Evolutionary conservation across 1,140 invertebrate species (phyloP).

Genomic region (Dryas iulia): DNA sequence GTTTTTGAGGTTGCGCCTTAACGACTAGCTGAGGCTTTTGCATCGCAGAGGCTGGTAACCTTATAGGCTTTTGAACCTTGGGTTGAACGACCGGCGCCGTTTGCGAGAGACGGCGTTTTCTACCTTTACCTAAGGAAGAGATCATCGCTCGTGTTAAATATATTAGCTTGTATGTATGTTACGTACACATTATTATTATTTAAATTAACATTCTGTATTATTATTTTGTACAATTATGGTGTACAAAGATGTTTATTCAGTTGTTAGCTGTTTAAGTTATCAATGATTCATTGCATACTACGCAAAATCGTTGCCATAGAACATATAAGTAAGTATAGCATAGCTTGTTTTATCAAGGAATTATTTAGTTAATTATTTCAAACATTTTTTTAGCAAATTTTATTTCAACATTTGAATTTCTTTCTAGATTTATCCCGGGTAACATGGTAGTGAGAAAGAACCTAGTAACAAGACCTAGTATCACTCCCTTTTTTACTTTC

Average conservation of each 20-base stretch:
- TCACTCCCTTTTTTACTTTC: no score
- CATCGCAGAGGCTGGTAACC: conserved; percentile 41
- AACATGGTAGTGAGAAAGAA: no score
- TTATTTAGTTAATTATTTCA: not conserved
- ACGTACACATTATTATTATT: not conserved
- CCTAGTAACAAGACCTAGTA: no score
- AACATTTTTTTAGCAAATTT: no score
- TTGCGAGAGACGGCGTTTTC: conserved; percentile 70
- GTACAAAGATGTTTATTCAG: not conserved
- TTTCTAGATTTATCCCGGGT: no score
- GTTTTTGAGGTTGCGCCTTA: conserved; percentile 69
- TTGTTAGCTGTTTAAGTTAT: not conserved
- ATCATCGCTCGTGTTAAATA: not conserved
- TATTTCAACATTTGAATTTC: no score
- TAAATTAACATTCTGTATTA: not conserved
- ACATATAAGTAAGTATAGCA: not conserved
- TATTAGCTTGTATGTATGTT: not conserved
- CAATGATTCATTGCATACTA: not conserved
- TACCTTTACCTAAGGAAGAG: conserved; percentile 50
- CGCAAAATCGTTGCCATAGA: not conserved
- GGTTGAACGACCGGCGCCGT: conserved; percentile 62
- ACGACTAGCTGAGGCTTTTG: conserved; percentile 71
- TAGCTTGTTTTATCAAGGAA: not conserved
- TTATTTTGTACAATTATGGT: not conserved
- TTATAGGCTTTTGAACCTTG: conserved; percentile 71